Evolutionary conservation across 2,888 invertebrate genomes (phyloP).

Genomic region (Apamea monoglypha): DNA sequence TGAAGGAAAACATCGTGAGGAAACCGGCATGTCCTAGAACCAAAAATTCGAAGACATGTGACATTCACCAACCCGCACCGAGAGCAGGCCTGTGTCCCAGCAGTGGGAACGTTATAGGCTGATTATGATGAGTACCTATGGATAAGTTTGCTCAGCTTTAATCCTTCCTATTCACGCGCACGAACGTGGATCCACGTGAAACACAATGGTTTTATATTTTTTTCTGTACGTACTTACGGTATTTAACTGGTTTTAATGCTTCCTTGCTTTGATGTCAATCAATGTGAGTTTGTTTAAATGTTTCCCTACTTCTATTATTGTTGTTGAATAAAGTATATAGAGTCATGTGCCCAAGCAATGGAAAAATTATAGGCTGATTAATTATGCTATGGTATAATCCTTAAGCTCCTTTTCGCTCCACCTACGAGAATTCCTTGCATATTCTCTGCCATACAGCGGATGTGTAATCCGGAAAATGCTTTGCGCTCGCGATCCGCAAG

Average conservation of each 20-base stretch:
- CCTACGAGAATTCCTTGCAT: slow-evolving; percentile 5
- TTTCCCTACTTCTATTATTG: too few species aligned
- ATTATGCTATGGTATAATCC: background rate
- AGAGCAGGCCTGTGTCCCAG: background rate
- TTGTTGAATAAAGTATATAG: too few species aligned
- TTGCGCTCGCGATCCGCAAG: slow-evolving; percentile 10
- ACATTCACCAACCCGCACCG: background rate
- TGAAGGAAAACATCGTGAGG: background rate
- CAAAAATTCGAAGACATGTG: background rate
- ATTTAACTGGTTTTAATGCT: too few species aligned
- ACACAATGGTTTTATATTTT: too few species aligned
- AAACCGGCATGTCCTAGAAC: background rate
- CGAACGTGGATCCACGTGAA: too few species aligned
- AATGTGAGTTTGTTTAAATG: too few species aligned
- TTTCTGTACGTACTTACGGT: too few species aligned
- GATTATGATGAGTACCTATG: background rate
- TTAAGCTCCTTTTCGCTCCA: background rate
- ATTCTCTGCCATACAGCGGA: background rate
- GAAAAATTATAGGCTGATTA: background rate
- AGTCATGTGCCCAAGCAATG: background rate
- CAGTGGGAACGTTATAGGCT: background rate
- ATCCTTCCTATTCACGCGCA: too few species aligned
- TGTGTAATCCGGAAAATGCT: slow-evolving; percentile 33
- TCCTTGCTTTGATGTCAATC: too few species aligned
- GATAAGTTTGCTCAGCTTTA: too few species aligned